Evolutionary conservation across 2,888 invertebrate genomes (phyloP).

Genomic region (Brenthis ino): DNA sequence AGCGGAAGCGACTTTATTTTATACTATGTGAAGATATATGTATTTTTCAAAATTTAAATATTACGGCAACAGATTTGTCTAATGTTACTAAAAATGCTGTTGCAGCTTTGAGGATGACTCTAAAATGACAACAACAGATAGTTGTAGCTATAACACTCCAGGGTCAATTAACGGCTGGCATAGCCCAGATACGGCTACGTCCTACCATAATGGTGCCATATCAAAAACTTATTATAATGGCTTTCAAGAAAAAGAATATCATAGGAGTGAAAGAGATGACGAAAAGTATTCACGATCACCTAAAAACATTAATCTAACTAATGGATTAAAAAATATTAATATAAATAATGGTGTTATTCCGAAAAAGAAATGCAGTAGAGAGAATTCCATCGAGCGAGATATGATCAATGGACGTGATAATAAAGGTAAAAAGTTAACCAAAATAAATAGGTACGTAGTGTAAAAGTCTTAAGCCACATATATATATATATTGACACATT

Average conservation of each 20-base stretch:
- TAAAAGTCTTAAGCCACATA: no score
- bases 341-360: slow-evolving; percentile 70
- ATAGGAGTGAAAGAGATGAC: slow-evolving; percentile 51
- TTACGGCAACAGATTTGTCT: not conserved
- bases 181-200: slow-evolving; percentile 68
- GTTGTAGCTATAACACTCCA: slow-evolving; percentile 79
- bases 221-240: slow-evolving; percentile 73
- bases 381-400: slow-evolving; percentile 67
- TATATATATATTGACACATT: not conserved
- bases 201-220: slow-evolving; percentile 74
- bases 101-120: slow-evolving; percentile 80
- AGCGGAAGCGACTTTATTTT: no score
- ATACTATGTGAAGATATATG: no score
- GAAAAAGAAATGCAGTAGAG: slow-evolving; percentile 66
- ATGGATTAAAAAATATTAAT: slow-evolving; percentile 74
- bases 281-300: slow-evolving; percentile 62
- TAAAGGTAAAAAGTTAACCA: slow-evolving; percentile 54
- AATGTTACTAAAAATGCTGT: slow-evolving; percentile 26
- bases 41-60: no score
- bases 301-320: slow-evolving; percentile 71
- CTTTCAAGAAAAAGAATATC: slow-evolving; percentile 60
- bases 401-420: slow-evolving; percentile 65
- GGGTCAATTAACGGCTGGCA: slow-evolving; percentile 83
- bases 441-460: no score
- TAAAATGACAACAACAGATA: slow-evolving; percentile 84